A percentile compares a stretch with the other conserved stretches of the same genome.
Conservation (phyloP, 2,888 invertebrate genomes). For the Galerucella calmariensis region DNA sequence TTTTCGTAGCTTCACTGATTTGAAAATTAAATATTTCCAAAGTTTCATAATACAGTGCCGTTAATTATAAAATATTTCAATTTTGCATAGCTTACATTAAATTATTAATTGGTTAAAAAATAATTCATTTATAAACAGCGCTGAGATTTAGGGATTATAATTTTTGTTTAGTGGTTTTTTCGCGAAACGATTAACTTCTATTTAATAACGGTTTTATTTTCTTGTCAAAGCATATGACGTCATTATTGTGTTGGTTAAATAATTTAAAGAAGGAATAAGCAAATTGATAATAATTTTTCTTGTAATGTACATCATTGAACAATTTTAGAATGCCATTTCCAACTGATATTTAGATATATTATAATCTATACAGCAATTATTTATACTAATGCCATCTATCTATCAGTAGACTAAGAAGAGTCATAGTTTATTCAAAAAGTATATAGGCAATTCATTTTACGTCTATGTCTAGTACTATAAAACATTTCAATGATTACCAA, state of each 20-base stretch:
- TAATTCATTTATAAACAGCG: conserved; percentile 30
- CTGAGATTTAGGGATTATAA: conserved; percentile 3
- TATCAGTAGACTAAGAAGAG: too few species aligned
- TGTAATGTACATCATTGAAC: too few species aligned
- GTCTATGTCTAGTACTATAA: too few species aligned
- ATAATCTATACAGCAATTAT: too few species aligned
- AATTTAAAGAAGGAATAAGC: too few species aligned
- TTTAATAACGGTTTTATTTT: neutral
- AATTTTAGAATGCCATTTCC: too few species aligned
- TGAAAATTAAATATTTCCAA: conserved; percentile 10
- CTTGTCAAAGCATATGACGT: neutral
- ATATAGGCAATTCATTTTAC: too few species aligned
- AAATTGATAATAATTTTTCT: too few species aligned
- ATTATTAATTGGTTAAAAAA: conserved; percentile 23
- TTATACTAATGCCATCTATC: too few species aligned
- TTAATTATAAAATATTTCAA: neutral
- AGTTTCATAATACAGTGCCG: neutral
- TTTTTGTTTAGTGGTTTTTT: conserved; percentile 7
- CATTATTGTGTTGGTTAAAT: neutral
- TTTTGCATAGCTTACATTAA: conserved; percentile 9
- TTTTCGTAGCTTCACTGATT: conserved; percentile 9
- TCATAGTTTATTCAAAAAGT: too few species aligned
- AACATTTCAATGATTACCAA: too few species aligned
- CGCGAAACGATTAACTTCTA: neutral
- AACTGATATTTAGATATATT: too few species aligned